phyloP scores from a whole-genome alignment of 2,888 invertebrate genomes.

The Drosophila nr. perissopoda region DNA sequence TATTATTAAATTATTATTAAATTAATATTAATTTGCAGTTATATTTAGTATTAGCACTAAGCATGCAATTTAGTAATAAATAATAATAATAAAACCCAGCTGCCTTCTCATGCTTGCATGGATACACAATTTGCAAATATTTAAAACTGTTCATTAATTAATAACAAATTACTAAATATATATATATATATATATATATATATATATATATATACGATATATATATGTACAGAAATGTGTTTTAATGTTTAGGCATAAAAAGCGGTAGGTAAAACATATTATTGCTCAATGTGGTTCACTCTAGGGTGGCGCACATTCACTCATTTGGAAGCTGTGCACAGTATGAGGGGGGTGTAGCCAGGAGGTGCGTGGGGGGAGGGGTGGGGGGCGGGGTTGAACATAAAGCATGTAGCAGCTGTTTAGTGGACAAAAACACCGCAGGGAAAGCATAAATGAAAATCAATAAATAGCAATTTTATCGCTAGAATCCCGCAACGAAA shows the following conservation, averaged over 20 bases:
- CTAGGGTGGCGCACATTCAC: conserved; percentile 4
- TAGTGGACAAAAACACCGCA: conserved; percentile 55
- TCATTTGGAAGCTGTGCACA: conserved; percentile 21
- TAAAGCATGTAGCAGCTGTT: conserved; percentile 71
- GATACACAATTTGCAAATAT: too few species aligned
- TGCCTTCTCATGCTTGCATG: too few species aligned
- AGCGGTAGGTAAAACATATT: conserved; percentile 46
- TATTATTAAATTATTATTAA: not conserved
- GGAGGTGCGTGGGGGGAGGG: not conserved
- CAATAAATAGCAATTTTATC: conserved; percentile 75
- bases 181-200: not conserved
- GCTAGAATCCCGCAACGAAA: conserved; percentile 40
- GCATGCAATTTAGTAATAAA: not conserved
- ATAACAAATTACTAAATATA: too few species aligned
- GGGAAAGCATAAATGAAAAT: conserved; percentile 73
- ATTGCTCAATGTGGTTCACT: conserved; percentile 39
- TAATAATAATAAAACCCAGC: too few species aligned
- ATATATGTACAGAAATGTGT: not conserved
- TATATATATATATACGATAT: not conserved
- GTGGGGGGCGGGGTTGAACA: conserved; percentile 14
- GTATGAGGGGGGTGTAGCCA: not conserved
- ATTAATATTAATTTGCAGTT: not conserved
- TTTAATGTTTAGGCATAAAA: conserved; percentile 36
- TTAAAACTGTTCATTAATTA: too few species aligned
- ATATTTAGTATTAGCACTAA: not conserved